A percentile compares a stretch with the other conserved stretches of the same genome.
Evolutionary conservation across 2,888 invertebrate species (phyloP).

Genomic region (Erannis defoliaria): DNA sequence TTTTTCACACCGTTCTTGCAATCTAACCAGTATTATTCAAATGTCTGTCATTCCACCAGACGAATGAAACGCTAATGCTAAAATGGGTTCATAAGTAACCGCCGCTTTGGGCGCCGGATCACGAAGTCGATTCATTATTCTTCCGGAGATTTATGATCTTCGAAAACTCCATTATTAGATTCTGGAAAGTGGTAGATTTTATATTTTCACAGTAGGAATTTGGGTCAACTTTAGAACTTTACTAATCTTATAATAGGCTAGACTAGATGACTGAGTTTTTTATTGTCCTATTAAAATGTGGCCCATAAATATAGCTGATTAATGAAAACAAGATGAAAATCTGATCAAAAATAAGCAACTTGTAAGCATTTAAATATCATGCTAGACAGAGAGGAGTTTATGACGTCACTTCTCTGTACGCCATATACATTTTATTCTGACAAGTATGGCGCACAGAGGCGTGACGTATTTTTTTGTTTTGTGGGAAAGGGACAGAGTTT

Average conservation of each 20-base stretch:
- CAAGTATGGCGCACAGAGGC: too few species aligned
- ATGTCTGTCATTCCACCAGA: slow-evolving; percentile 38
- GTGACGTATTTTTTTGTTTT: too few species aligned
- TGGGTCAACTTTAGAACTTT: slow-evolving; percentile 6
- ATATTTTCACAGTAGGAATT: slow-evolving; percentile 21
- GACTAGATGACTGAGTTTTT: too few species aligned
- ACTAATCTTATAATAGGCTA: not conserved
- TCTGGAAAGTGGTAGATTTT: slow-evolving; percentile 29
- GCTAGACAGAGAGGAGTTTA: too few species aligned
- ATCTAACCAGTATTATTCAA: slow-evolving; percentile 30
- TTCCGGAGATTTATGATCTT: slow-evolving; percentile 57
- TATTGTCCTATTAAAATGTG: too few species aligned
- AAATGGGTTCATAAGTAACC: slow-evolving; percentile 57
- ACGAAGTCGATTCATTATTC: slow-evolving; percentile 61
- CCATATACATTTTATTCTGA: too few species aligned
- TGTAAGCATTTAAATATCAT: too few species aligned
- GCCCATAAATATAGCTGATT: too few species aligned
- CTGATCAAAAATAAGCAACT: too few species aligned
- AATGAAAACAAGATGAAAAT: too few species aligned
- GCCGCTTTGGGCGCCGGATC: slow-evolving; percentile 52
- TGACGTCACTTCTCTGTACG: too few species aligned
- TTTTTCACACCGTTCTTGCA: not conserved
- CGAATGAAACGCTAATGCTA: slow-evolving; percentile 47
- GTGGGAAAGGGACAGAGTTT: too few species aligned
- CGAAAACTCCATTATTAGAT: slow-evolving; percentile 51